Evolutionary conservation across 2,888 invertebrate genomes (phyloP), one percentile per base, ranked within the genome.

Genomic region (Caenorhabditis sinica): DNA sequence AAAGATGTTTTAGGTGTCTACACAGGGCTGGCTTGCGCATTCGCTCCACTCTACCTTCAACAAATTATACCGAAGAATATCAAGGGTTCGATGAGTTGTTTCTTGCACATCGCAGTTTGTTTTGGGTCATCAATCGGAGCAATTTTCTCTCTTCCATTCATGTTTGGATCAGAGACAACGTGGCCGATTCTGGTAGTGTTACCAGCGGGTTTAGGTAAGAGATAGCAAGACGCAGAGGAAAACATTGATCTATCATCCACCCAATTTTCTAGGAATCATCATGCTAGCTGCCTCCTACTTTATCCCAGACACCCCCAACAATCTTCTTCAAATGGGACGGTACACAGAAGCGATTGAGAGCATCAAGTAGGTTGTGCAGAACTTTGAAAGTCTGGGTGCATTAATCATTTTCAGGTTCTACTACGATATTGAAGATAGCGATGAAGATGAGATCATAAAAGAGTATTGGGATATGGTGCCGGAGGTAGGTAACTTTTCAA

Each of bases 61-160:
- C 90, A 91, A 76, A 76, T 91, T 11, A 88, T 89, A 9, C 91
- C 91, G 1, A 88, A 89, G 36, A 84, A 90, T 23, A 89, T 91
- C n/a, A 91, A 90, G 80, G 89, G 89, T 25, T 86, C 88, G 1
- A 82, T 89, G 61, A 84, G 86, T 49, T 89, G 89, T 61, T 91
- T 90, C 53, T 86, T 91, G 20, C 91, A 91, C 82, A 91, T 91
- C 20, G 85, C 89, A 1, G 90, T 91, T 0, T 90, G 90, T 75
- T 86, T 90, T 28, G 91, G 91, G 8, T 86, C 91, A 2, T 89
- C 90, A 2, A 61, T 90, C 2, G 91, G 87, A n/a, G 91, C 89
- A 9, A 79, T 91, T 33, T 80, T 91, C 43, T 91, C 90, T 6
- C 81, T 91, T 11, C 87, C 88, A 13, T 89, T 88, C 66, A 88